Evolutionary conservation across 1,140 invertebrate genomes (phyloP).

Genomic region (Babylonia areolata): DNA sequence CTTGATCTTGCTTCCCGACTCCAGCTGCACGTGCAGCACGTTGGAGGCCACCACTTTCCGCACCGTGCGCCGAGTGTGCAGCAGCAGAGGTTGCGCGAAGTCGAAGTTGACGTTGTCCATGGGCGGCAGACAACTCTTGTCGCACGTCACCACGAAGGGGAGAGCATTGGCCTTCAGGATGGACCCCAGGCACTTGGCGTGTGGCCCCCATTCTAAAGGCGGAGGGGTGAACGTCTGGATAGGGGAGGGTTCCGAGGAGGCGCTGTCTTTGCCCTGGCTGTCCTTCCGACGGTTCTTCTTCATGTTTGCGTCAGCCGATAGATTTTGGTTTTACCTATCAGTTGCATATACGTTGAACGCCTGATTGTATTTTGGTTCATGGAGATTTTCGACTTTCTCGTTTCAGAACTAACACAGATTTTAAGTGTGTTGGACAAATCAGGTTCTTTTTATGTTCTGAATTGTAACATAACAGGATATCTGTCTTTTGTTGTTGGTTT

Average conservation of each 20-base stretch:
- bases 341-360: too few species aligned
- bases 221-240: constrained; percentile 20
- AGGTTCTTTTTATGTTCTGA: too few species aligned
- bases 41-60: constrained; percentile 58
- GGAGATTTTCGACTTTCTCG: too few species aligned
- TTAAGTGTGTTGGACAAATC: too few species aligned
- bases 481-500: too few species aligned
- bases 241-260: not conserved
- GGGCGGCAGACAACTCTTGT: constrained; percentile 36
- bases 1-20: constrained; percentile 34
- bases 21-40: constrained; percentile 43
- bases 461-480: too few species aligned
- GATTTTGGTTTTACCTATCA: too few species aligned
- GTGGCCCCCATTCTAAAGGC: constrained; percentile 50
- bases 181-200: constrained; percentile 46
- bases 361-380: too few species aligned
- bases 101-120: constrained; percentile 59
- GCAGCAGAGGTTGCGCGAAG: constrained; percentile 57
- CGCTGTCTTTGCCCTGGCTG: not conserved
- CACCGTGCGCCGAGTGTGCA: constrained; percentile 61
- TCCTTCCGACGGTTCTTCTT: not conserved
- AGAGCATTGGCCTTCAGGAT: constrained; percentile 51
- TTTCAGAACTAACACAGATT: too few species aligned
- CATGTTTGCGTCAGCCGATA: not conserved
- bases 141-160: constrained; percentile 60